A percentile compares a stretch with the other conserved stretches of the same genome.
phyloP scores from a whole-genome alignment of 1,140 invertebrate species.

The Diorhabda sublineata region DNA sequence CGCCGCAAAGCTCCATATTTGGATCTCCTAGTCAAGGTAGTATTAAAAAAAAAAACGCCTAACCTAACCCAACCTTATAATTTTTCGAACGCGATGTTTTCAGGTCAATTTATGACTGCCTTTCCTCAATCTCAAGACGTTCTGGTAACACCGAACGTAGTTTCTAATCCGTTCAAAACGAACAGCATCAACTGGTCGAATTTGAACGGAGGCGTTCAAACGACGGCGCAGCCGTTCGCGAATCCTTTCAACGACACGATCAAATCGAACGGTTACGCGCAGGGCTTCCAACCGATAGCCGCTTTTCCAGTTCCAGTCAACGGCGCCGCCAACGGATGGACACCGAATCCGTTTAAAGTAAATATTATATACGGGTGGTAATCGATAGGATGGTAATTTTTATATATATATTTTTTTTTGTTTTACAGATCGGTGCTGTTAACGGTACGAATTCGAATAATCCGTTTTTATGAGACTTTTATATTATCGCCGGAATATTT shows the following conservation, averaged over 20 bases:
- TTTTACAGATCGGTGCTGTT: conserved; percentile 36
- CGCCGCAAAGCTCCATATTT: conserved; percentile 44
- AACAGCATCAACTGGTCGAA: conserved; percentile 23
- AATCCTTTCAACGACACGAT: conserved; percentile 36
- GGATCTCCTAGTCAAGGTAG: conserved; percentile 47
- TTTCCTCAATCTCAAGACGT: conserved; percentile 29
- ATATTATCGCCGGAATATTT: too few relatives aligned
- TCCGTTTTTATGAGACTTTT: conserved; percentile 43
- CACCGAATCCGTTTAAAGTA: conserved; percentile 45
- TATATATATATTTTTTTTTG: conserved; percentile 16
- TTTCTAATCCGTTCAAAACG: conserved; percentile 31
- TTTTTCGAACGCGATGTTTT: conserved; percentile 15
- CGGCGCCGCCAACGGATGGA: conserved; percentile 34
- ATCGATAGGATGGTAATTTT: neutral
- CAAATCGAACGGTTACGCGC: conserved; percentile 36
- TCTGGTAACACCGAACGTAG: conserved; percentile 14
- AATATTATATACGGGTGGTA: neutral
- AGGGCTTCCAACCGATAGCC: conserved; percentile 32
- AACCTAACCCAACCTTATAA: neutral
- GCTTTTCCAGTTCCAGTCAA: conserved; percentile 29
- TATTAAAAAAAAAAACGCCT: neutral
- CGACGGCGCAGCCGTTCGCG: conserved; percentile 19
- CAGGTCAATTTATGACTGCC: conserved; percentile 43
- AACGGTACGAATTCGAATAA: conserved; percentile 41
- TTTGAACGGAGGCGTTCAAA: conserved; percentile 18